Base-by-base conservation (phyloP, 1,140 invertebrate species). In the Pseudomyrmex gracilis region DNA sequence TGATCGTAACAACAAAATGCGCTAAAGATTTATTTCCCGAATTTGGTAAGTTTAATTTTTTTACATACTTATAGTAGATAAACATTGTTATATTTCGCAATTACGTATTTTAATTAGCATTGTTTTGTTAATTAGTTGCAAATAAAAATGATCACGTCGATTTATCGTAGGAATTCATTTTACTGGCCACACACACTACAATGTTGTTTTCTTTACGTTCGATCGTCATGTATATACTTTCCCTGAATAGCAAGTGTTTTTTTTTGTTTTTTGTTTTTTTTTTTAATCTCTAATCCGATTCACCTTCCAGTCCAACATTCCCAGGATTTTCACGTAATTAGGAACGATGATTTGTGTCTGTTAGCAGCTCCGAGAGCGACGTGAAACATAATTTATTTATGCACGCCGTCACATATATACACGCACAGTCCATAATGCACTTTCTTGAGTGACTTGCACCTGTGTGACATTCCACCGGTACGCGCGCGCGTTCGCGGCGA, bases 381-480 rank as follows among this genome's bases (percentile, higher is more conserved):
- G 22, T 49, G 43, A 20, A 49, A 70, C 34, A 71, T 80, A 70
- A 80, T 80, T 80, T 80, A 80, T 80, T 80, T 55, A 71, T 55
- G 61, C 45, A 43, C 66, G 53, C 76, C 58, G 76, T 71, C 51
- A 13, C 15, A 51, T 34, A 34, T 34, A 34, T 7, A 34, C 24
- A 34, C 24, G 24, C 51, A 53, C 47, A 57, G 66, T 70, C n/a
- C 76, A 82, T 84, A 87, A 80, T 51, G 74, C 74, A 84, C 78
- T 85, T 84, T 83, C 82, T 68, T 67, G 80, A 74, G 82, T 90
- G 87, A 90, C 90, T 90, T 87, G 89, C 89, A 90, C 74, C 85
- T 90, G 85, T 84, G 87, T 84, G 87, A 80, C 88, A 73, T 88
- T 61, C 80, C 78, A 64, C 78, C 24, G 63, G 55, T 51, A 24